Percentiles rank a stretch among this genome's conserved stretches.
phyloP scores from a whole-genome alignment of 2,113 vertebrate species.

The Amblyopsis rosae region DNA sequence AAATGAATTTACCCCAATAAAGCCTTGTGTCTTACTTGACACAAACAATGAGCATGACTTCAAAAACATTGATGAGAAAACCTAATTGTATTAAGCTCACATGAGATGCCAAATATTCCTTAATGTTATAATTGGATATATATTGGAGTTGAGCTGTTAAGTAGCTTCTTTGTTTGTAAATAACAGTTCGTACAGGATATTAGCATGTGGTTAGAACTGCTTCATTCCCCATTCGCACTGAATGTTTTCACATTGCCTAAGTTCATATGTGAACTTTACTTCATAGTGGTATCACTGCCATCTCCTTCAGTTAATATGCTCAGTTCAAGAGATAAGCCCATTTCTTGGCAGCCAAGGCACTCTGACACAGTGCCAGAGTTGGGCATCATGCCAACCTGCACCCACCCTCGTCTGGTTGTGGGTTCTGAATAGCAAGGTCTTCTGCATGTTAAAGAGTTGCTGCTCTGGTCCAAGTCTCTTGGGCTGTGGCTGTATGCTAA shows the following conservation, averaged over 20 bases:
- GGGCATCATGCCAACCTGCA: slow-evolving; percentile 59
- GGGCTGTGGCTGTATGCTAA: slow-evolving; percentile 66
- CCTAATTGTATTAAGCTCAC: slow-evolving; percentile 24
- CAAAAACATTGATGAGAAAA: slow-evolving; percentile 11
- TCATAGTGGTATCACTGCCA: slow-evolving; percentile 37
- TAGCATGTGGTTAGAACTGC: background rate
- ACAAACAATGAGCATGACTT: slow-evolving; percentile 34
- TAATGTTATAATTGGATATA: slow-evolving; percentile 30
- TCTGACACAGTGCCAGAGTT: slow-evolving; percentile 57
- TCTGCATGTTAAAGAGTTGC: slow-evolving; percentile 70
- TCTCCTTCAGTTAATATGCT: slow-evolving; percentile 18
- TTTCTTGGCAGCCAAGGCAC: slow-evolving; percentile 50
- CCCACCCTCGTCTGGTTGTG: slow-evolving; percentile 52
- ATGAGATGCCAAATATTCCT: slow-evolving; percentile 40
- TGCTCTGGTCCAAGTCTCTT: slow-evolving; percentile 58
- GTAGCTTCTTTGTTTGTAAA: slow-evolving; percentile 7
- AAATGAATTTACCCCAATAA: slow-evolving; percentile 30
- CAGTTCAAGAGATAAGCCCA: slow-evolving; percentile 22
- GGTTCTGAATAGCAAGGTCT: slow-evolving; percentile 66
- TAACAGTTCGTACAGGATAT: background rate
- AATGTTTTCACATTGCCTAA: slow-evolving; percentile 1
- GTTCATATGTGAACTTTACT: slow-evolving; percentile 16
- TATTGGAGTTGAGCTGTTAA: slow-evolving; percentile 7
- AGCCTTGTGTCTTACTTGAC: slow-evolving; percentile 29
- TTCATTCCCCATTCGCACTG: slow-evolving; percentile 12